These are phyloP conservation scores for Oncorhynchus keta DNA, from an alignment of 2,113 vertebrate species.

Conservation along the genomic window DNA sequence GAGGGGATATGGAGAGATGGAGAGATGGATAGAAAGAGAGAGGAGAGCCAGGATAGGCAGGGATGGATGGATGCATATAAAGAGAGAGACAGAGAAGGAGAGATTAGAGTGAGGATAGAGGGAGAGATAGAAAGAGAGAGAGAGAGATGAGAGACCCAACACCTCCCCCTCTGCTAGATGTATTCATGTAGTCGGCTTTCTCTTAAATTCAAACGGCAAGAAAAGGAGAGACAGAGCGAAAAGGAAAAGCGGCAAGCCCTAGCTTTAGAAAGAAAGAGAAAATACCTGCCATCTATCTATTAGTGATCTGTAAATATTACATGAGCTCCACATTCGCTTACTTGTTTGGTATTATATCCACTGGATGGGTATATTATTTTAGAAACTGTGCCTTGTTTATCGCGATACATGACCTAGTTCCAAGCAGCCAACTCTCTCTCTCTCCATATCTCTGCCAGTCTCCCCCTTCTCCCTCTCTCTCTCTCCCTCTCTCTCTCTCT, in stretches of 20 bases:
- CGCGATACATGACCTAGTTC: conserved; percentile 80
- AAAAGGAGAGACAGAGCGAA: conserved; percentile 44
- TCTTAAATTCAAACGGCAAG: conserved; percentile 77
- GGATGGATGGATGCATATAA: conserved; percentile 22
- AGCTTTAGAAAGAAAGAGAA: conserved; percentile 49
- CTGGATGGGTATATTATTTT: conserved; percentile 79
- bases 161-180: conserved; percentile 45
- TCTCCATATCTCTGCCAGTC: conserved; percentile 25
- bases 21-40: conserved; percentile 26
- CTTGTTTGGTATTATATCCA: conserved; percentile 76
- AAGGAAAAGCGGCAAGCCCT: conserved; percentile 37
- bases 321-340: conserved; percentile 77
- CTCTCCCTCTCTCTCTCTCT: conserved; percentile 15
- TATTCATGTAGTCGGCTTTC: conserved; percentile 70
- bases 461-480: conserved; percentile 34
- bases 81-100: conserved; percentile 35
- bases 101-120: conserved; percentile 19
- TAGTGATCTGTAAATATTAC: conserved; percentile 82
- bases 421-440: conserved; percentile 58
- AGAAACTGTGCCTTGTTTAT: conserved; percentile 79
- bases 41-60: background rate
- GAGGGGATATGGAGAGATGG: conserved; percentile 24
- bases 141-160: conserved; percentile 31
- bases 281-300: conserved; percentile 78
- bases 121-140: conserved; percentile 27